Conservation (phyloP, 2,888 invertebrate species). For the Idaea aversata region DNA sequence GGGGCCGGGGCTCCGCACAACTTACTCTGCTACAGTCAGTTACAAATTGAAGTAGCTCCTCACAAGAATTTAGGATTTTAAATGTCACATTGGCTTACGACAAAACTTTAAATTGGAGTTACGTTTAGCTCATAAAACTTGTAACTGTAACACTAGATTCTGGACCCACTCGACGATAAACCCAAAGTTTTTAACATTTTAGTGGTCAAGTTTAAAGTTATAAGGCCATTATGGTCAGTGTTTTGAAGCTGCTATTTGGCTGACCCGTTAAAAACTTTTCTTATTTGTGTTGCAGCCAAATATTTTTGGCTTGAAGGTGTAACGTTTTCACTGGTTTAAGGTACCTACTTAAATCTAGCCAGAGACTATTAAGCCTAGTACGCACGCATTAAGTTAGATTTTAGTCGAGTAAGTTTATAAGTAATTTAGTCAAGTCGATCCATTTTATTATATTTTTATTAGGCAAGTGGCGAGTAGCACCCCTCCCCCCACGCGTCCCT, state of each 20-base stretch:
- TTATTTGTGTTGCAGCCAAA: constrained; percentile 5
- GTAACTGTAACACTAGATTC: constrained; percentile 23
- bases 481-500: too few relatives aligned
- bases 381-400: too few relatives aligned
- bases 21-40: constrained; percentile 58
- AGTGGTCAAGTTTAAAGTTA: constrained; percentile 25
- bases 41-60: constrained; percentile 69
- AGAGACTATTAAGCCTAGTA: neutral
- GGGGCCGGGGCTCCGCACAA: constrained; percentile 48
- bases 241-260: constrained; percentile 6
- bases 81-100: constrained; percentile 47
- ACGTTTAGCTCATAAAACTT: constrained; percentile 40
- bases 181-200: constrained; percentile 24
- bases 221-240: constrained; percentile 15
- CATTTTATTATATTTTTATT: too few relatives aligned
- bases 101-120: constrained; percentile 53
- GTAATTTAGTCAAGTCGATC: too few relatives aligned
- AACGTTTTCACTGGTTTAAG: neutral
- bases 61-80: constrained; percentile 61
- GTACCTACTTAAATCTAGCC: neutral
- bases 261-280: constrained; percentile 2
- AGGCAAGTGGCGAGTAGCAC: too few relatives aligned
- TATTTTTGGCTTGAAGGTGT: neutral
- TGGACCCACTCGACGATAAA: constrained; percentile 17
- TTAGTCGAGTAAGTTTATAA: too few relatives aligned